A percentile compares a stretch with the other conserved stretches of the same genome.
These are phyloP conservation scores for Rhinophrynus dorsalis DNA, from an alignment of 2,797 vertebrate genomes.

Conservation along the genomic window DNA sequence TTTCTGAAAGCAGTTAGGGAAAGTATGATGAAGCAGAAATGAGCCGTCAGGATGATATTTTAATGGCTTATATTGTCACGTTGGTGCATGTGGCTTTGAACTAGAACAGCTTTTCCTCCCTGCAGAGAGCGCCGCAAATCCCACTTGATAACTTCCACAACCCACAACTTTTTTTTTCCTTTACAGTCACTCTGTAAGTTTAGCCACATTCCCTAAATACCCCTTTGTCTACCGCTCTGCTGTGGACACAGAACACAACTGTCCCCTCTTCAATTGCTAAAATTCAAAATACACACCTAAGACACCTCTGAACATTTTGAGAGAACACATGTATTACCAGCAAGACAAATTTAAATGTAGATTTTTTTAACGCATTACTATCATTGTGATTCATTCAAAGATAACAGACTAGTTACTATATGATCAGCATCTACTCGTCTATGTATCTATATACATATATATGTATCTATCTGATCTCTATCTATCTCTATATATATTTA, in stretches of 20 bases:
- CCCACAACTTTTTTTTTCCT: slow-evolving; percentile 83
- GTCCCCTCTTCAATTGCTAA: neutral
- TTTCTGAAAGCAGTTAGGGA: slow-evolving; percentile 80
- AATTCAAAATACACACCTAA: neutral
- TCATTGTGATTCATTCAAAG: too few species aligned
- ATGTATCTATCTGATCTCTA: too few species aligned
- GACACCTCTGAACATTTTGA: too few species aligned
- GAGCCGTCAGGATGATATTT: slow-evolving; percentile 91
- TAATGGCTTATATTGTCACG: slow-evolving; percentile 93
- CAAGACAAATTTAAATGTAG: too few species aligned
- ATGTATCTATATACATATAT: too few species aligned
- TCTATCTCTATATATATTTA: too few species aligned
- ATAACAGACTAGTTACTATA: too few species aligned
- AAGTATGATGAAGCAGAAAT: slow-evolving; percentile 82
- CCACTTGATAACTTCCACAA: slow-evolving; percentile 97
- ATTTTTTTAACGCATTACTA: too few species aligned
- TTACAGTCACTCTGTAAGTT: slow-evolving; percentile 71
- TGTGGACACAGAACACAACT: neutral
- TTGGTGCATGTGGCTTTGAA: slow-evolving; percentile 96
- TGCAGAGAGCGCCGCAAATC: slow-evolving; percentile 96
- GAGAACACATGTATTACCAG: too few species aligned
- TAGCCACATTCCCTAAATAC: slow-evolving; percentile 65
- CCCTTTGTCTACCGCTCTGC: slow-evolving; percentile 52
- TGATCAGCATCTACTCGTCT: too few species aligned
- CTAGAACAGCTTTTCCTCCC: slow-evolving; percentile 91